Percentiles rank a stretch among this genome's conserved stretches.
Conservation (phyloP, 2,113 vertebrate species). For the Pelusios castaneus region DNA sequence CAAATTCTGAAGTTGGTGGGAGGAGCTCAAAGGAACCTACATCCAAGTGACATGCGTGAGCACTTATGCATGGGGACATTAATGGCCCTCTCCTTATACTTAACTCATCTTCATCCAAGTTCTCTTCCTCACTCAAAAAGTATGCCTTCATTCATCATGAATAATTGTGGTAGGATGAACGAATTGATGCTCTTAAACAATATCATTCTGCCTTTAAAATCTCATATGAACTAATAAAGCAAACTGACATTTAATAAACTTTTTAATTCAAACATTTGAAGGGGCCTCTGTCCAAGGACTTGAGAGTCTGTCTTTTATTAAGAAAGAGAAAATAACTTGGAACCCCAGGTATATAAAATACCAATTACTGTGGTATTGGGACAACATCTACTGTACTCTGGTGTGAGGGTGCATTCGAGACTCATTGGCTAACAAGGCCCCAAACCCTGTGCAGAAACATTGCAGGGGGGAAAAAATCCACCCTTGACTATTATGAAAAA, state of each 20-base stretch:
- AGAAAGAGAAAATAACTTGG: not conserved
- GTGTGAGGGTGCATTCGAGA: not conserved
- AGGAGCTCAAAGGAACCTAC: not conserved
- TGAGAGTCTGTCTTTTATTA: not conserved
- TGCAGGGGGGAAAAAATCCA: not conserved
- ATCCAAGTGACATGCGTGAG: not conserved
- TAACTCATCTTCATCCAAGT: not conserved
- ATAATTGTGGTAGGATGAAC: not conserved
- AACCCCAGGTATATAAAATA: not conserved
- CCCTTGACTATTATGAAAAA: accelerated
- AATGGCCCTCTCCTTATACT: not conserved
- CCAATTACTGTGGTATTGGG: not conserved
- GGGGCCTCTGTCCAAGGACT: not conserved
- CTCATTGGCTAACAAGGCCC: not conserved
- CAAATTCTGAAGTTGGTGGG: not conserved
- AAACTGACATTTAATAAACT: not conserved
- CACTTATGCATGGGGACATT: not conserved
- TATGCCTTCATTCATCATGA: not conserved
- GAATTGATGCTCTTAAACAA: not conserved
- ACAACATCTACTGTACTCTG: not conserved
- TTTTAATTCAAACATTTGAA: not conserved
- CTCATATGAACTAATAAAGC: not conserved
- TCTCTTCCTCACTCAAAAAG: not conserved
- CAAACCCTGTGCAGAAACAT: not conserved
- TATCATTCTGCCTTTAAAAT: not conserved